Evolutionary conservation across 2,888 invertebrate genomes (phyloP).

Genomic region (Drosophila diplacantha): DNA sequence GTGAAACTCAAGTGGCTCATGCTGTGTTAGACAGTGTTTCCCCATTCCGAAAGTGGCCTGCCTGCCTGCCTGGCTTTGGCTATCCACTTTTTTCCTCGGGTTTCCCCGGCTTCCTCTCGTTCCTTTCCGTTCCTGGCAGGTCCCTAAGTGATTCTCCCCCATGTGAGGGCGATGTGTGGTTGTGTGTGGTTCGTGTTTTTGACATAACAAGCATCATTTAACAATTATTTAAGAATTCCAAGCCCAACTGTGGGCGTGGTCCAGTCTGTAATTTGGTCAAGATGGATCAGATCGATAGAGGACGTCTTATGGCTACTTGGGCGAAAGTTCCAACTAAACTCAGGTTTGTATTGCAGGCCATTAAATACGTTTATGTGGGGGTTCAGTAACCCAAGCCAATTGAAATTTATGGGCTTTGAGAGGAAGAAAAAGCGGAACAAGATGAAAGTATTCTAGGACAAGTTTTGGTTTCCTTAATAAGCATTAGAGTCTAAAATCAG

Average conservation of each 20-base stretch:
- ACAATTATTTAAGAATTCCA: constrained; percentile 68
- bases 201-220: constrained; percentile 72
- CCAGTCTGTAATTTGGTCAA: constrained; percentile 51
- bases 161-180: constrained; percentile 12
- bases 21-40: constrained; percentile 67
- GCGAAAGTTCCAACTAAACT: constrained; percentile 16
- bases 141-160: constrained; percentile 61
- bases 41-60: constrained; percentile 46
- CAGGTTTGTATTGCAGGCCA: constrained; percentile 8
- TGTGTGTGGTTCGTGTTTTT: constrained; percentile 54
- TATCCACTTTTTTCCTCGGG: constrained; percentile 26
- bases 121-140: constrained; percentile 19
- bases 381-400: constrained; percentile 1
- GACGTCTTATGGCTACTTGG: constrained; percentile 21
- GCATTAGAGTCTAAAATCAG: background rate
- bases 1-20: constrained; percentile 69
- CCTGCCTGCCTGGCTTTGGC: constrained; percentile 22
- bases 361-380: constrained; percentile 34
- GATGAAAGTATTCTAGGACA: background rate
- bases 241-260: constrained; percentile 20
- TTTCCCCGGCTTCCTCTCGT: background rate
- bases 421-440: background rate
- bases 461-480: background rate
- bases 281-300: constrained; percentile 33
- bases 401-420: constrained; percentile 16